Conservation (phyloP, 2,113 vertebrate species). For the Lepisosteus osseus region DNA sequence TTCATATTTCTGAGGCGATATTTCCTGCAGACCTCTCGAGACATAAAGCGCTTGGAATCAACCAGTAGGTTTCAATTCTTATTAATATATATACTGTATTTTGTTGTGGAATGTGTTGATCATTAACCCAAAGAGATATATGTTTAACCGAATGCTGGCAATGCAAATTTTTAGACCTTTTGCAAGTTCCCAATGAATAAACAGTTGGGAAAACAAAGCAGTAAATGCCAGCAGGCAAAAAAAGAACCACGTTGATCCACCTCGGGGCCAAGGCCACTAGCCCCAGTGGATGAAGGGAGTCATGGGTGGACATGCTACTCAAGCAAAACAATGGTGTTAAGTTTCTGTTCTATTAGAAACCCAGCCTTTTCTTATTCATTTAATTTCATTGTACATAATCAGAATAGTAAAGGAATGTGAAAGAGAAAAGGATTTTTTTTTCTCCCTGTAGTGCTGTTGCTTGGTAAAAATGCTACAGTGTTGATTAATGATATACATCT, state of each 20-base stretch:
- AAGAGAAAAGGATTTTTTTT: too few relatives aligned
- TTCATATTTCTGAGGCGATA: conserved; percentile 81
- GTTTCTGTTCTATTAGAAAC: too few relatives aligned
- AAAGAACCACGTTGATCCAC: conserved; percentile 27
- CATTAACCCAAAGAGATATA: conserved; percentile 64
- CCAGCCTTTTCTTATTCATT: too few relatives aligned
- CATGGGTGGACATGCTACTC: too few relatives aligned
- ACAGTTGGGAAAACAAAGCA: neutral
- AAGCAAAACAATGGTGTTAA: too few relatives aligned
- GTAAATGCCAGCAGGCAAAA: conserved; percentile 24
- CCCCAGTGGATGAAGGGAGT: conserved; percentile 47
- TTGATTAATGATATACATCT: too few relatives aligned
- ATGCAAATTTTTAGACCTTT: conserved; percentile 49
- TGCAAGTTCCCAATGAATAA: conserved; percentile 1
- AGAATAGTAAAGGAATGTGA: too few relatives aligned
- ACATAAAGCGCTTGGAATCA: conserved; percentile 84
- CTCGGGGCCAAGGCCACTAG: conserved; percentile 21
- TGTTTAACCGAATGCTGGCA: conserved; percentile 37
- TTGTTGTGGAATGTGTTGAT: conserved; percentile 44
- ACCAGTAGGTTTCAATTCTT: conserved; percentile 69
- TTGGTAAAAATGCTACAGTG: too few relatives aligned
- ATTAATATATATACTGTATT: conserved; percentile 1
- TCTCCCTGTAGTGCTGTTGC: too few relatives aligned
- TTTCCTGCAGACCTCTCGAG: conserved; percentile 82
- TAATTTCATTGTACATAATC: too few relatives aligned